Evolutionary conservation across 2,888 invertebrate genomes (phyloP).

Genomic region (Pyrrhia umbra): DNA sequence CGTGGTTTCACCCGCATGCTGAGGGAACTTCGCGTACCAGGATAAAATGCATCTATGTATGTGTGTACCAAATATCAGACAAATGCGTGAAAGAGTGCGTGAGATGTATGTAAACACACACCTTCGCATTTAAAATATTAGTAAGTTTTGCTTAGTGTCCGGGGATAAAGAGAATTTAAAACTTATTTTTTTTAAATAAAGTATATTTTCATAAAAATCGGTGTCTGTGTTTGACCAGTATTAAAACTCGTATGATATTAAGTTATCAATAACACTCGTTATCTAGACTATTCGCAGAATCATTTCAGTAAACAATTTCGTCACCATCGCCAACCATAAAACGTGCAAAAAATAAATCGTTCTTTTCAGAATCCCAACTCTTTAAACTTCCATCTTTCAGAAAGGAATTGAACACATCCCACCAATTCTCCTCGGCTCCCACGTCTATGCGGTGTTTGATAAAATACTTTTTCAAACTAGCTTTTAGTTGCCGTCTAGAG

Average conservation of each 20-base stretch:
- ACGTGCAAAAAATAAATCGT: conserved; percentile 1
- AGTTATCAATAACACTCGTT: conserved; percentile 27
- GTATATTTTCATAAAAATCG: not conserved
- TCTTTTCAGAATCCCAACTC: conserved; percentile 13
- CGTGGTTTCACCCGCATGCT: too few relatives aligned
- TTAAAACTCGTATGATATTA: not conserved
- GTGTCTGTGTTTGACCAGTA: too few relatives aligned
- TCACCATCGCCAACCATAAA: conserved; percentile 17
- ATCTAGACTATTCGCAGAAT: conserved; percentile 37
- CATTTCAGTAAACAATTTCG: conserved; percentile 34
- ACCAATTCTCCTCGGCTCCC: conserved; percentile 28
- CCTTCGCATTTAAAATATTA: too few relatives aligned
- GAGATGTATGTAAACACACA: too few relatives aligned
- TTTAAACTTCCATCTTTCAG: conserved; percentile 27
- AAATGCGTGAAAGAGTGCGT: too few relatives aligned
- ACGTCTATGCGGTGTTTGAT: conserved; percentile 24
- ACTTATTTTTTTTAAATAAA: not conserved
- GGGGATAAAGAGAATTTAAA: too few relatives aligned
- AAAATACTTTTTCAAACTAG: conserved; percentile 47
- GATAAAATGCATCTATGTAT: too few relatives aligned
- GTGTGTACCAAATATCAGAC: too few relatives aligned
- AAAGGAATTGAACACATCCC: conserved; percentile 18
- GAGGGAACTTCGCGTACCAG: too few relatives aligned
- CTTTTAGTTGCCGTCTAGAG: conserved; percentile 15
- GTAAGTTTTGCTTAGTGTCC: too few relatives aligned